Evolutionary conservation across 2,797 vertebrate genomes (phyloP).

Genomic region (Muraenolepis orangiensis): DNA sequence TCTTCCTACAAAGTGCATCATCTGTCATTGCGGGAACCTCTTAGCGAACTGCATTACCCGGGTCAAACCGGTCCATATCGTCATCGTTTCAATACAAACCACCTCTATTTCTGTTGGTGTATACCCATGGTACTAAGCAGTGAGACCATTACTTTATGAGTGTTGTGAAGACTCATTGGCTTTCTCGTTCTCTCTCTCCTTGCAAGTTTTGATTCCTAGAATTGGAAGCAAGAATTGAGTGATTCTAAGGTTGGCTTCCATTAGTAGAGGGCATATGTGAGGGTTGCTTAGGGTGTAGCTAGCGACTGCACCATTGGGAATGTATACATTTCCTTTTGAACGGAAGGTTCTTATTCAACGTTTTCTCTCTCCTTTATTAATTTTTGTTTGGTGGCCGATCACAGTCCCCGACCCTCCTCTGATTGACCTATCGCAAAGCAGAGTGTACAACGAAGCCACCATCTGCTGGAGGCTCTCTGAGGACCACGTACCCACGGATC

Average conservation of each 20-base stretch:
- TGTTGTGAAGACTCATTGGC: no score
- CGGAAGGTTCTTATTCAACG: not conserved
- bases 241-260: not conserved
- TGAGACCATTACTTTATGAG: no score
- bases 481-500: conserved; percentile 81
- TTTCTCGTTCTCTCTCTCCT: no score
- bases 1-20: conserved; percentile 42
- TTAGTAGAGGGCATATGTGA: not conserved
- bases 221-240: not conserved
- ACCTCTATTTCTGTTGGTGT: not conserved
- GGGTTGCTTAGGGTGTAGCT: not conserved
- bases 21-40: conserved; percentile 43
- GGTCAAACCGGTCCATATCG: not conserved
- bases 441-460: conserved; percentile 85
- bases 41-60: conserved; percentile 50
- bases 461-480: conserved; percentile 87
- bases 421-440: conserved; percentile 83
- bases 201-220: not conserved
- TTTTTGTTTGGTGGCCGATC: not conserved
- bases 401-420: conserved; percentile 87
- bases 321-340: not conserved
- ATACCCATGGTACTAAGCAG: not conserved
- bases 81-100: not conserved
- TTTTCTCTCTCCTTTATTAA: not conserved
- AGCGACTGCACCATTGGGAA: not conserved